Evolutionary conservation across 2,888 invertebrate genomes (phyloP).

Genomic region (Amphipoea lucens): DNA sequence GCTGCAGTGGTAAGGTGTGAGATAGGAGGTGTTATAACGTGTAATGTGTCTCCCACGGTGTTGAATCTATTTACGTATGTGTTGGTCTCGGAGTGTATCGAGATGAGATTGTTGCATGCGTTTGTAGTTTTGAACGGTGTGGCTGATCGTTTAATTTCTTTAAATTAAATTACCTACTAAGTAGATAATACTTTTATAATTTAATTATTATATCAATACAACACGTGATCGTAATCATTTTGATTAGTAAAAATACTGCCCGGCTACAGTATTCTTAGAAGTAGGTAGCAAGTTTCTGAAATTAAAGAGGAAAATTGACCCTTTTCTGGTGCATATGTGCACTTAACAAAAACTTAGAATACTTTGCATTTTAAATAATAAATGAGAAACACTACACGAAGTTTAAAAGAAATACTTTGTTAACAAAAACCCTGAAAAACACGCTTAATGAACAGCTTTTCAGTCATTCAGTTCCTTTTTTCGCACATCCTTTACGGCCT

Average conservation of each 20-base stretch:
- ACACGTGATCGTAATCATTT: neutral
- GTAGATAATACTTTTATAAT: neutral
- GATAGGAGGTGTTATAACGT: conserved; percentile 46
- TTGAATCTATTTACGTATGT: conserved; percentile 77
- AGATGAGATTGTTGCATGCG: conserved; percentile 48
- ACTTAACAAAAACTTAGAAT: neutral
- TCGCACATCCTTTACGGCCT: conserved; percentile 19
- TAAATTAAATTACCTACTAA: neutral
- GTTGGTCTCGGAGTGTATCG: conserved; percentile 63
- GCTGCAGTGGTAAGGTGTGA: conserved; percentile 57
- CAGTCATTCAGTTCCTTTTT: conserved; percentile 7
- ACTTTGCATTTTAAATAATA: neutral
- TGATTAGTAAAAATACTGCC: neutral
- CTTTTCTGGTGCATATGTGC: neutral
- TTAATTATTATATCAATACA: neutral
- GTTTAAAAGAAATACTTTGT: neutral
- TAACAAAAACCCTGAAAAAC: neutral
- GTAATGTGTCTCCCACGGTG: conserved; percentile 80
- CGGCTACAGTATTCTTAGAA: neutral
- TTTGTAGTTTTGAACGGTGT: conserved; percentile 36
- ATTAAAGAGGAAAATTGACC: neutral
- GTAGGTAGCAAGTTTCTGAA: neutral
- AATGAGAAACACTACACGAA: neutral
- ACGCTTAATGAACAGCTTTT: conserved; percentile 7
- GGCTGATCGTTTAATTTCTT: neutral